Evolutionary conservation across 1,140 invertebrate genomes (phyloP).

Genomic region (Arion vulgaris): DNA sequence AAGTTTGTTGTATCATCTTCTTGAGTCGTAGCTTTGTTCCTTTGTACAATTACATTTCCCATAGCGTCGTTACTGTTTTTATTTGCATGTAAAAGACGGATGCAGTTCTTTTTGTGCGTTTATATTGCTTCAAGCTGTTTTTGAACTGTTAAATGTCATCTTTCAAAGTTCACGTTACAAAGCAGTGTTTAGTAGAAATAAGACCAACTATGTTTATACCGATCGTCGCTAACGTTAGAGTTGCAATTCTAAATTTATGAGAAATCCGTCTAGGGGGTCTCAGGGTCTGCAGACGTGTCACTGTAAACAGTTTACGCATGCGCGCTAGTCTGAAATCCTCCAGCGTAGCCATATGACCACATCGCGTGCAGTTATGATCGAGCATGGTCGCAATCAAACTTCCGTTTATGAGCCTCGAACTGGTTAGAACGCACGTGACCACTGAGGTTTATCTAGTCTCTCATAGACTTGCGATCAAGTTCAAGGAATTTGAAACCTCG

Average conservation of each 20-base stretch:
- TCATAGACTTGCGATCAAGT: neutral
- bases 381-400: conserved; percentile 30
- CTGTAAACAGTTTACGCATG: conserved; percentile 40
- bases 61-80: too few relatives aligned
- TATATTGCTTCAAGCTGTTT: neutral
- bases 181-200: neutral
- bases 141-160: neutral
- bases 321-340: neutral
- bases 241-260: conserved; percentile 5
- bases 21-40: too few relatives aligned
- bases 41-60: too few relatives aligned
- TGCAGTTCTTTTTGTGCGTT: too few relatives aligned
- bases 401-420: conserved; percentile 37
- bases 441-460: neutral
- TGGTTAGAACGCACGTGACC: conserved; percentile 27
- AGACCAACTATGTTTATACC: neutral
- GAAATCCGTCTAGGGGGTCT: neutral
- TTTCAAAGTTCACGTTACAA: neutral
- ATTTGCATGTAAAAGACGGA: too few relatives aligned
- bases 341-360: conserved; percentile 23
- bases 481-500: neutral
- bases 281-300: conserved; percentile 30
- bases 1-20: too few relatives aligned
- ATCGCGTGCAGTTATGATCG: conserved; percentile 34
- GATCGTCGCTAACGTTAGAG: neutral